Evolutionary conservation across 2,113 vertebrate genomes (phyloP), one percentile per base, ranked within the genome.

Genomic region (Hypocryptadius cinnamomeus): DNA sequence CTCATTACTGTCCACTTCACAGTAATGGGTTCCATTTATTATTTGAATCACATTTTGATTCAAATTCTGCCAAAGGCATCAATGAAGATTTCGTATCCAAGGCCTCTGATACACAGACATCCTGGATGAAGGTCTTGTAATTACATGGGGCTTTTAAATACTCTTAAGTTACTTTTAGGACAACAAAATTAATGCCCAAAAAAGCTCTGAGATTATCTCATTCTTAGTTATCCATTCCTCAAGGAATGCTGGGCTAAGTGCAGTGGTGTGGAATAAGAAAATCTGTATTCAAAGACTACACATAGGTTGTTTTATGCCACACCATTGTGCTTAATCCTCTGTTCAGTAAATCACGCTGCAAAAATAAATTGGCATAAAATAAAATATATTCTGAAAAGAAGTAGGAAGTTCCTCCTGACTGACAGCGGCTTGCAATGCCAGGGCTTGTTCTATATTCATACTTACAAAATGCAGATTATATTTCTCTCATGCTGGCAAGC

Each of bases 371-470:
- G 82, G 69, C 74, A 93, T 72, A 63, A 94, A 89, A 94, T 77
- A 56, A 87, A 95, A 90, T 91, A 80, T 28, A 87, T 87, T 91
- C 76, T 91, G 89, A 78, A 95, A 91, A 94, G 87, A 69, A 85
- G 60, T 63, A 92, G 91, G 95, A 94, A 95, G 89, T 83, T 96
- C 94, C 93, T 94, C 30, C 66, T 96, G 91, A 96, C 89, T 96
- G 96, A 96, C 93, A 96, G 84, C 9, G 1, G 76, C 91, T 92
- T 94, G 51, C 56, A 65, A 59, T 94, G 96, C 94, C 95, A 96
- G 95, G 87, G 69, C 93, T 94, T 91, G 79, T 96, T 95, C 95
- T 94, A 83, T 96, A 94, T 92, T 94, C 94, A 95, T 93, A 78
- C 95, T 92, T 91, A 93, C 68, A 87, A 94, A 96, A 92, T 92